A percentile compares a stretch with the other conserved stretches of the same genome.
Conservation (phyloP, 2,113 vertebrate genomes). For the Corythornis madagascariensis region DNA sequence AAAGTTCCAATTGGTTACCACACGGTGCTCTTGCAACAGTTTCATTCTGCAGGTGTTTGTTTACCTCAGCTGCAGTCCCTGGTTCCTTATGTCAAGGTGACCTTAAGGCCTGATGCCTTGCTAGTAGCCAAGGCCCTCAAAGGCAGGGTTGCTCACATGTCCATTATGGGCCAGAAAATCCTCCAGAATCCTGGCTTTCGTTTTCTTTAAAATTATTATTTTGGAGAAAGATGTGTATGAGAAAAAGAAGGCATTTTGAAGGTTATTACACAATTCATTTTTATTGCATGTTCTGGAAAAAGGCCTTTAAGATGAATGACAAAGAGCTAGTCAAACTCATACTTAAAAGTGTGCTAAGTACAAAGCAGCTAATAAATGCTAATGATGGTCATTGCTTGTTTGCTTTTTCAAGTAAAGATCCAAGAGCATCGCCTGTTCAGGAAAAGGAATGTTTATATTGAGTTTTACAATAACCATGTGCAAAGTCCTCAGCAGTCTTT, state of each 20-base stretch:
- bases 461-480: neutral
- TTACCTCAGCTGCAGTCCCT: too few relatives aligned
- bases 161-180: too few relatives aligned
- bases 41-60: too few relatives aligned
- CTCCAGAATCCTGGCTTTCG: neutral
- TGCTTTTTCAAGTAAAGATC: neutral
- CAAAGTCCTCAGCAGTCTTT: neutral
- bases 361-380: constrained; percentile 20
- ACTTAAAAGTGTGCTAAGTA: neutral
- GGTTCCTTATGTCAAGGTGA: too few relatives aligned
- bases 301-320: neutral
- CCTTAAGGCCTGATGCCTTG: too few relatives aligned
- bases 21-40: too few relatives aligned
- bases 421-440: neutral
- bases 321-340: neutral
- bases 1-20: too few relatives aligned
- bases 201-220: neutral
- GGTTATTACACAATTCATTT: neutral
- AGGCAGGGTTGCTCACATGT: too few relatives aligned
- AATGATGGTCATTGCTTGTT: neutral
- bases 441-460: neutral
- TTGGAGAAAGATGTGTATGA: neutral
- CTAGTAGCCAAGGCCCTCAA: too few relatives aligned
- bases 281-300: neutral
- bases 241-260: neutral